Evolutionary conservation across 2,113 vertebrate species (phyloP).

Genomic region (Propithecus coquereli): DNA sequence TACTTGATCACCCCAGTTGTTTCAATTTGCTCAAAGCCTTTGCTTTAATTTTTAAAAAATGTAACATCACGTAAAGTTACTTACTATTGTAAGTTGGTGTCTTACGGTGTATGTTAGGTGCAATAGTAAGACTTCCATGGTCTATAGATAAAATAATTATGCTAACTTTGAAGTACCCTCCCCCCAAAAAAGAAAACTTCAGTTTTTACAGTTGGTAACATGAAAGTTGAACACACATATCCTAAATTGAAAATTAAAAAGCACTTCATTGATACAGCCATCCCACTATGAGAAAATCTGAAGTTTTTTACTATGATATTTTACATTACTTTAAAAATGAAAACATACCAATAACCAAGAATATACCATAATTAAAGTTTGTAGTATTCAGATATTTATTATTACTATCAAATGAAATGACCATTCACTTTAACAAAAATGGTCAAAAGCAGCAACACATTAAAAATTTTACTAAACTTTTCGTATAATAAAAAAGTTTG

Average conservation of each 20-base stretch:
- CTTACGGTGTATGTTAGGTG: not conserved
- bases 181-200: not conserved
- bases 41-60: not conserved
- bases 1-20: not conserved
- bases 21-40: slow-evolving; percentile 11
- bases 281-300: not conserved
- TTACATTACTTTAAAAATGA: slow-evolving; percentile 26
- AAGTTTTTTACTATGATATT: not conserved
- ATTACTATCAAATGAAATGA: not conserved
- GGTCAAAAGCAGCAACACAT: not conserved
- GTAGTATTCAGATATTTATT: not conserved
- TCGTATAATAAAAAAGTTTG: slow-evolving; percentile 1
- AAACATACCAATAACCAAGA: not conserved
- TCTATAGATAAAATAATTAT: not conserved
- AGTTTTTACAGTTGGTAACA: not conserved
- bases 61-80: not conserved
- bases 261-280: not conserved
- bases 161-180: not conserved
- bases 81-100: not conserved
- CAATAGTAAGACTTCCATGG: not conserved
- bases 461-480: slow-evolving; percentile 23
- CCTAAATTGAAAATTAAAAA: slow-evolving; percentile 17
- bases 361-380: not conserved
- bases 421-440: not conserved
- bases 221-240: not conserved